phyloP scores from a whole-genome alignment of 1,140 invertebrate genomes.

The Zaprionus vittiger region DNA sequence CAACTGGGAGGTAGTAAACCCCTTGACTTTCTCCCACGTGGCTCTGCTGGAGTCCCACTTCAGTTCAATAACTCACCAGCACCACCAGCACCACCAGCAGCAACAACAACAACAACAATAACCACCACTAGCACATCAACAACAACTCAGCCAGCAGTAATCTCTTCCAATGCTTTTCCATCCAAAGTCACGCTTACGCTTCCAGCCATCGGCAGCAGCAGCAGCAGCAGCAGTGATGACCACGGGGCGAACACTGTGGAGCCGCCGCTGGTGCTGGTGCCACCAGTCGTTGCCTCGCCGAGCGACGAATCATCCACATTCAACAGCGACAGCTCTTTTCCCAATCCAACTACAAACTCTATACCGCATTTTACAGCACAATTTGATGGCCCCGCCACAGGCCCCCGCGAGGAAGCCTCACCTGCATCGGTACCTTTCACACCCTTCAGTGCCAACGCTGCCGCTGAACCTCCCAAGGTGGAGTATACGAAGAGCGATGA shows the following conservation, averaged over 20 bases:
- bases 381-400: slow-evolving; percentile 51
- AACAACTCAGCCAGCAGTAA: slow-evolving; percentile 16
- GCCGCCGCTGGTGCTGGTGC: slow-evolving; percentile 69
- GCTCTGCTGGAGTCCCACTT: slow-evolving; percentile 36
- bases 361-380: slow-evolving; percentile 74
- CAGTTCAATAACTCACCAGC: neutral
- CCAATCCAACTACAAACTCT: slow-evolving; percentile 66
- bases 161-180: slow-evolving; percentile 74
- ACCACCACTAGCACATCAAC: slow-evolving; percentile 7
- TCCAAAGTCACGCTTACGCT: slow-evolving; percentile 80
- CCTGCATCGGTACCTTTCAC: neutral
- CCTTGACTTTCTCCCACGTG: slow-evolving; percentile 59
- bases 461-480: slow-evolving; percentile 35
- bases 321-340: slow-evolving; percentile 7
- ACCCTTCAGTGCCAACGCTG: slow-evolving; percentile 31
- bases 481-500: slow-evolving; percentile 80
- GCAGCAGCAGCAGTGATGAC: slow-evolving; percentile 2
- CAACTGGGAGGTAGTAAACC: slow-evolving; percentile 52
- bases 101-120: slow-evolving; percentile 24
- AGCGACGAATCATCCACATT: slow-evolving; percentile 32
- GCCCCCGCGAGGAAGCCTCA: neutral
- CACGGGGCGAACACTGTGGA: slow-evolving; percentile 39
- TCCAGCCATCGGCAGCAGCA: slow-evolving; percentile 58
- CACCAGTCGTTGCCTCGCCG: slow-evolving; percentile 41
- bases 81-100: neutral